Percentiles rank a stretch among this genome's conserved stretches.
Evolutionary conservation across 2,888 invertebrate species (phyloP).

Genomic region (Iselma pallidipennis): DNA sequence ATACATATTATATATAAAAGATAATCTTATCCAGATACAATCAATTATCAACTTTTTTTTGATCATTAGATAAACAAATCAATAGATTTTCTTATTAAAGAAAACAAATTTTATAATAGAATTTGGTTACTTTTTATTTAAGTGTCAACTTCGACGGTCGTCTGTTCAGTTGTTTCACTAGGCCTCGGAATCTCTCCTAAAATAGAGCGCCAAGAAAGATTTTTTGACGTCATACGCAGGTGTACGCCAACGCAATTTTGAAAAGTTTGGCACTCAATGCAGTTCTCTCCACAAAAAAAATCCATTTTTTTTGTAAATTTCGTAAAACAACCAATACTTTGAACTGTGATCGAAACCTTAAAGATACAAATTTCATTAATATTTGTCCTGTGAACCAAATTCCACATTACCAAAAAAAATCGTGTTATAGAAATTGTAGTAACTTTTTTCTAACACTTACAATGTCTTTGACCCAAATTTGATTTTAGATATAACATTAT

Average conservation of each 20-base stretch:
- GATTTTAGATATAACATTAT: too few relatives aligned
- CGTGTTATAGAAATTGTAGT: neutral
- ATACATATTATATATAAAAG: too few relatives aligned
- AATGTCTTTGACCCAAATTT: conserved; percentile 24
- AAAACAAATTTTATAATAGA: too few relatives aligned
- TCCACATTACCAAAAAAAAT: neutral
- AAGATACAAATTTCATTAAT: neutral
- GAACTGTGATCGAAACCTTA: neutral
- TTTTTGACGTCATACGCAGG: conserved; percentile 28
- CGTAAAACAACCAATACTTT: neutral
- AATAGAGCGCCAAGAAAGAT: conserved; percentile 28
- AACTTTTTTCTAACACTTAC: neutral
- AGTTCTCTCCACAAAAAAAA: too few relatives aligned
- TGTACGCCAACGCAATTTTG: conserved; percentile 26
- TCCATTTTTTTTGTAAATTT: too few relatives aligned
- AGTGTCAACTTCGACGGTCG: neutral
- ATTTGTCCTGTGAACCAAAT: neutral
- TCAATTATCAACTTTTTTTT: too few relatives aligned
- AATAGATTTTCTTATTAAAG: too few relatives aligned
- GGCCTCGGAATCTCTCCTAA: conserved; percentile 29
- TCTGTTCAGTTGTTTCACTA: conserved; percentile 8
- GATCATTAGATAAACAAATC: too few relatives aligned
- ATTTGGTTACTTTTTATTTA: neutral
- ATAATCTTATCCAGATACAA: too few relatives aligned
- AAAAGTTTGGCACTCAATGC: conserved; percentile 19